These are phyloP conservation scores for Fundulus diaphanus DNA, from an alignment of 2,797 vertebrate genomes.

Conservation along the genomic window DNA sequence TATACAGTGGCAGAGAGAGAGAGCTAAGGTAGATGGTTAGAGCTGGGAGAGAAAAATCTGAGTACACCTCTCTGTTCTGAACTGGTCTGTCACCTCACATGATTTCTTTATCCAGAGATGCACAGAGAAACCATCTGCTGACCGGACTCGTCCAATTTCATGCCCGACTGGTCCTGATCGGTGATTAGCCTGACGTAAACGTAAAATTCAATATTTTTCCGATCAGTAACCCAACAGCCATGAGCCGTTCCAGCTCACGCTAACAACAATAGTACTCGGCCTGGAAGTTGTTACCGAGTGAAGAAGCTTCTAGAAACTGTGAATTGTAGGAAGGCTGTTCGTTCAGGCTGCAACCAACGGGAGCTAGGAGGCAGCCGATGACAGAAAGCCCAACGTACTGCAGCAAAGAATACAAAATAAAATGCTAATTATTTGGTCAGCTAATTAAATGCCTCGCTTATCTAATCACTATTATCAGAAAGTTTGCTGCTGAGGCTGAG, in stretches of 20 bases:
- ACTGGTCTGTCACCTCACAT: neutral
- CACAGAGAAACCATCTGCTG: neutral
- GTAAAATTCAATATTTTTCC: neutral
- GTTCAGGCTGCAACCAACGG: too few species aligned
- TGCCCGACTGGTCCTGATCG: neutral
- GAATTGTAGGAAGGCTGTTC: neutral
- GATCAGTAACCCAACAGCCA: neutral
- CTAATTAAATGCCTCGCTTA: neutral
- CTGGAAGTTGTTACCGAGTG: neutral
- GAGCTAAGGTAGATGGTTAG: slow-evolving; percentile 36
- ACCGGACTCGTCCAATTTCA: neutral
- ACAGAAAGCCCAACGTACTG: neutral
- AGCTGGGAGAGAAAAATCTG: slow-evolving; percentile 18
- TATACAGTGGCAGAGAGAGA: slow-evolving; percentile 35
- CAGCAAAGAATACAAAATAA: neutral
- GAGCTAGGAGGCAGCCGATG: neutral
- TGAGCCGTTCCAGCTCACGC: neutral
- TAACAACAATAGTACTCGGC: neutral
- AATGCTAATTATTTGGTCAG: neutral
- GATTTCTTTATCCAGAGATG: neutral
- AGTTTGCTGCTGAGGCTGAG: neutral
- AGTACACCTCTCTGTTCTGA: slow-evolving; percentile 18
- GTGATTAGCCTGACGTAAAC: too few species aligned
- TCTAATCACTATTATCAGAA: too few species aligned
- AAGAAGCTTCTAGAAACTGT: neutral